These are phyloP conservation scores for Pentamera pediparva DNA, from an alignment of 53 echinoderm and acorn worm species.

Conservation along the genomic window DNA sequence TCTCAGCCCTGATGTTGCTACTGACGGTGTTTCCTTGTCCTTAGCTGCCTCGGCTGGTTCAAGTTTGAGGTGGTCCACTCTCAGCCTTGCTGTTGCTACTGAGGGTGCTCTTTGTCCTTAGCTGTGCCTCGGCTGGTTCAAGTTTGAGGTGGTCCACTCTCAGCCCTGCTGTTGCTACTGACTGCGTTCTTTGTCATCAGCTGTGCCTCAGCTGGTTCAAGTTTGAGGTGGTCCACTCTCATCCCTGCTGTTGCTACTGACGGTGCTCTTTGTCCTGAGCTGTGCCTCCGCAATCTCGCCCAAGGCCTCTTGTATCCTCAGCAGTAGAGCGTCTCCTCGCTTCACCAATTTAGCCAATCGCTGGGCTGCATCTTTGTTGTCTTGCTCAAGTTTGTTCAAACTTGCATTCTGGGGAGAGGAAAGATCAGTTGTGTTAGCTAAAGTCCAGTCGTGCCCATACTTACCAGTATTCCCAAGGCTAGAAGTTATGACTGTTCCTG, in stretches of 20 bases:
- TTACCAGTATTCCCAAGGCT: too few relatives aligned
- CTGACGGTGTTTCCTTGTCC: conserved; percentile 66
- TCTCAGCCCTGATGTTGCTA: background rate
- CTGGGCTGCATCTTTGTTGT: conserved; percentile 85
- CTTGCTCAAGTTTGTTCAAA: conserved; percentile 68
- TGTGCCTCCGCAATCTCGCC: conserved; percentile 95
- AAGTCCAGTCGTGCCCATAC: too few relatives aligned
- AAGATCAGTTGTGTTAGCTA: too few relatives aligned
- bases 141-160: too few relatives aligned
- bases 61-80: too few relatives aligned
- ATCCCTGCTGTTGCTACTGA: conserved; percentile 6
- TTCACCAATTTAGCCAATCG: conserved; percentile 69
- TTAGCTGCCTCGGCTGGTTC: too few relatives aligned
- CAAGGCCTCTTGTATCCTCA: conserved; percentile 83
- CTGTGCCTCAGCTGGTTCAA: too few relatives aligned
- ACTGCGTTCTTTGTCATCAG: background rate
- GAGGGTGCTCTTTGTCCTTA: conserved; percentile 74
- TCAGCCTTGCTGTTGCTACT: background rate
- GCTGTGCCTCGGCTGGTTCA: conserved; percentile 96
- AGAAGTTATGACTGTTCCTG: too few relatives aligned
- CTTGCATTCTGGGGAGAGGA: conserved; percentile 70
- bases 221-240: too few relatives aligned
- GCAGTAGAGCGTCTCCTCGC: conserved; percentile 71
- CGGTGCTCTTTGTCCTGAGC: conserved; percentile 78
- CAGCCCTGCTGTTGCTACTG: too few relatives aligned